Conservation (phyloP, 2,888 invertebrate genomes). For the Trachelus iudaicus region DNA sequence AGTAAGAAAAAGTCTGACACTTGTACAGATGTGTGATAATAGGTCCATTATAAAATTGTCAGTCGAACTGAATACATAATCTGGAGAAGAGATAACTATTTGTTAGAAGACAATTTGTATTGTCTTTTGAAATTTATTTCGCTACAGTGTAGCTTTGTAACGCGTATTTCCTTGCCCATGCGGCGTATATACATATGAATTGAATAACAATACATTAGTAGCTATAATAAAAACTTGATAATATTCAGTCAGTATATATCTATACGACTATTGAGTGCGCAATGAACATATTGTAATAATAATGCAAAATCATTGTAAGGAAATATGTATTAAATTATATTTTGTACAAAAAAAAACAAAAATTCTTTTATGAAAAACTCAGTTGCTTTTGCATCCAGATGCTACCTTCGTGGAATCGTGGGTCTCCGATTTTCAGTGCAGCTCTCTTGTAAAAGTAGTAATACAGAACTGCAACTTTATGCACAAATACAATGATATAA, state of each 20-base stretch:
- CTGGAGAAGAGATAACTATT: not conserved
- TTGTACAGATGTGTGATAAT: too few relatives aligned
- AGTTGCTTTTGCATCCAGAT: slow-evolving; percentile 79
- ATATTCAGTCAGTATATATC: not conserved
- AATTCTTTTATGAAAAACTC: slow-evolving; percentile 37
- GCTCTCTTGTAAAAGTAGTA: slow-evolving; percentile 93
- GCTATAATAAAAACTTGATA: not conserved
- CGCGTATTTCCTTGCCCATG: not conserved
- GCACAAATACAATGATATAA: not conserved
- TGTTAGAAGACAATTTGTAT: too few relatives aligned
- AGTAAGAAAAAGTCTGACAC: not conserved
- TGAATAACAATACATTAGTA: not conserved
- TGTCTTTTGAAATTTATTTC: not conserved
- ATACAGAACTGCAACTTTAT: slow-evolving; percentile 83
- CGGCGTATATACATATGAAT: not conserved
- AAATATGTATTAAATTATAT: not conserved
- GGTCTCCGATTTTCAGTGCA: slow-evolving; percentile 87
- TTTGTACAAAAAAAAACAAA: not conserved
- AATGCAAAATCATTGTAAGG: not conserved
- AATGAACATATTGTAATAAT: not conserved
- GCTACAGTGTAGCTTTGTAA: not conserved
- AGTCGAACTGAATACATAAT: not conserved
- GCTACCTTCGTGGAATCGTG: slow-evolving; percentile 88
- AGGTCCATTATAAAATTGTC: too few relatives aligned
- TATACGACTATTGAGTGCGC: not conserved